Conservation (phyloP, 2,888 invertebrate species). For the Drosophila imparisetae region DNA sequence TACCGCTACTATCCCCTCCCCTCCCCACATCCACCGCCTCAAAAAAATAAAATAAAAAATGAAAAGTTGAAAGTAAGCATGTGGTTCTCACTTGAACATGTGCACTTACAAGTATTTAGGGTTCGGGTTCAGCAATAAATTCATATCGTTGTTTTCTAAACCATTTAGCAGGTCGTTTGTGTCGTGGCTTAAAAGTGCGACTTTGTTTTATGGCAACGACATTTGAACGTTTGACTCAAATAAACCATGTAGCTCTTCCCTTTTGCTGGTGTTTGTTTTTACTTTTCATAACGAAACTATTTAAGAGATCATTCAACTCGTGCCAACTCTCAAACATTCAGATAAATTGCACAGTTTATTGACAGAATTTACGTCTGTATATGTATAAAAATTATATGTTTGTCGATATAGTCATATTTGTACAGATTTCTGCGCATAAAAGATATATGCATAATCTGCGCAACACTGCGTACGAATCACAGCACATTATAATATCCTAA, state of each 20-base stretch:
- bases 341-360: slow-evolving; percentile 60
- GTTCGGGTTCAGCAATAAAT: slow-evolving; percentile 57
- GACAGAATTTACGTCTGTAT: slow-evolving; percentile 47
- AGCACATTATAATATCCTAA: neutral
- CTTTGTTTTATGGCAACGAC: slow-evolving; percentile 44
- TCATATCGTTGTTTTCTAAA: slow-evolving; percentile 50
- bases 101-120: slow-evolving; percentile 13
- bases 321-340: slow-evolving; percentile 20
- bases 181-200: slow-evolving; percentile 46
- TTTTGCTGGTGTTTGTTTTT: slow-evolving; percentile 7
- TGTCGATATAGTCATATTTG: neutral
- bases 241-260: slow-evolving; percentile 12
- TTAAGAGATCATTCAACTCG: slow-evolving; percentile 65
- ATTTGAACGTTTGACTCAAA: slow-evolving; percentile 44
- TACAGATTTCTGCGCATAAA: neutral
- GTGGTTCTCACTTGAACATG: slow-evolving; percentile 13
- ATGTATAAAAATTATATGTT: neutral
- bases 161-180: slow-evolving; percentile 59
- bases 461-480: neutral
- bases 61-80: slow-evolving; percentile 4
- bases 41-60: neutral
- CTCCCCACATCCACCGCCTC: too few species aligned
- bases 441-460: neutral
- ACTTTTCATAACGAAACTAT: slow-evolving; percentile 26
- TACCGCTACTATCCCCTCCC: neutral